Evolutionary conservation across 1,140 invertebrate genomes (phyloP), one percentile per base, ranked within the genome.

Genomic region (Polypedilum vanderplanki): DNA sequence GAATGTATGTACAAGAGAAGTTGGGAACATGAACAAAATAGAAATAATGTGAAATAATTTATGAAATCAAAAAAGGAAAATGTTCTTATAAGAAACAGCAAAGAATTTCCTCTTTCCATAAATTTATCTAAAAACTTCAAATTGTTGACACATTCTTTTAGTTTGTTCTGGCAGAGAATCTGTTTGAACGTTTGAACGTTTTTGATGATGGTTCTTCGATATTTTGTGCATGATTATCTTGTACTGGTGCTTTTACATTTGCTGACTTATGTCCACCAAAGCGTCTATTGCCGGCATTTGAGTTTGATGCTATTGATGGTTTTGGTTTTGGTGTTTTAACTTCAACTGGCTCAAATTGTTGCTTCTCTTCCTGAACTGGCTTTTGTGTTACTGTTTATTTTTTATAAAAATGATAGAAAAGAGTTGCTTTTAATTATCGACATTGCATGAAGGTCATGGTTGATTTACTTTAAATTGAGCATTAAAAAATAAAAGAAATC

Each of bases 181-280:
- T n/a, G 18, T 70, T 70, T 70, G 65, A 18, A 8, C 15, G 17
- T 12, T 20, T 70, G 17, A 70, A 70, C 0, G 15, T 18, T 22
- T 70, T 70, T 70, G 65, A 18, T n/a, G 65, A 7, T 20, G n/a
- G 65, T 70, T 70, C 65, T 18, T 70, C 65, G 5, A 70, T 70
- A 9, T 5, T 22, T 70, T 70, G 65, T 70, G 65, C 65, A 70
- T 20, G 20, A 22, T 70, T 70, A 10, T 70, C 65, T 12, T n/a
- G 17, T 9, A 70, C 65, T 7, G 65, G 65, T 7, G 65, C 65
- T 70, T 70, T 70, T 18, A 22, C 65, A 70, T 70, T 70, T 18
- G 65, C 20, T 70, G 65, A 70, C 10, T 70, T 70, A 20, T 70
- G 65, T 18, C 65, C 65, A 17, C 65, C 65, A 70, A 70, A 70